Percentiles rank a stretch among this genome's conserved stretches.
phyloP scores from a whole-genome alignment of 2,888 invertebrate genomes.

The Balanococcus diminutus region DNA sequence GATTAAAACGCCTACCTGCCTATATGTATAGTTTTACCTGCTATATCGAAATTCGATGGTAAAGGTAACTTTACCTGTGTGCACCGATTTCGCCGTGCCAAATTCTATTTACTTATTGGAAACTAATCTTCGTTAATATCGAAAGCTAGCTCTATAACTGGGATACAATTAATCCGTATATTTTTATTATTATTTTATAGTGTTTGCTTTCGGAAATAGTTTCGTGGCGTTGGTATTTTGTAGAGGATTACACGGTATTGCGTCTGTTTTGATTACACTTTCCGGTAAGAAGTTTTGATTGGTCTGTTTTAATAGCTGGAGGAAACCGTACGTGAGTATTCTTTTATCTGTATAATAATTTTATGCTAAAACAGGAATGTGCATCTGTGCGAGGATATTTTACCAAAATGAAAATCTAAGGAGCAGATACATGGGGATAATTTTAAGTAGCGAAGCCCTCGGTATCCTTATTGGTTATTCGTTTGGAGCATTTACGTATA shows the following conservation, averaged over 20 bases:
- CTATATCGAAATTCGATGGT: background rate
- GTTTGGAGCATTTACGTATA: slow-evolving; percentile 78
- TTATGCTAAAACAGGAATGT: slow-evolving; percentile 69
- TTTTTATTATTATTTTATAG: slow-evolving; percentile 62
- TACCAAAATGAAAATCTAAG: slow-evolving; percentile 63
- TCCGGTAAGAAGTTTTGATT: slow-evolving; percentile 63
- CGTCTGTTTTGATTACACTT: slow-evolving; percentile 79
- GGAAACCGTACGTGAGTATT: background rate
- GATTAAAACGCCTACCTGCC: slow-evolving; percentile 12
- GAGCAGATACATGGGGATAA: slow-evolving; percentile 76
- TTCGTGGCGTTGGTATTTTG: slow-evolving; percentile 74
- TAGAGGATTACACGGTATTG: slow-evolving; percentile 78
- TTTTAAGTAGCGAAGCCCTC: slow-evolving; percentile 79
- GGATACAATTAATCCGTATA: background rate
- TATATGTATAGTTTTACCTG: no score
- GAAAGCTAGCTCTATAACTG: background rate
- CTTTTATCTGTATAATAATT: background rate
- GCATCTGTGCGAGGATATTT: slow-evolving; percentile 72
- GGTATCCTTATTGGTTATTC: slow-evolving; percentile 84
- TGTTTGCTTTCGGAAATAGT: slow-evolving; percentile 76
- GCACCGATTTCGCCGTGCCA: background rate
- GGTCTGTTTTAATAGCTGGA: no score
- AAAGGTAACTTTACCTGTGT: background rate
- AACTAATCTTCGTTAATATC: slow-evolving; percentile 5
- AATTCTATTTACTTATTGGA: background rate